Base-by-base conservation (phyloP, 2,797 vertebrate genomes). In the Centroberyx gerrardi region DNA sequence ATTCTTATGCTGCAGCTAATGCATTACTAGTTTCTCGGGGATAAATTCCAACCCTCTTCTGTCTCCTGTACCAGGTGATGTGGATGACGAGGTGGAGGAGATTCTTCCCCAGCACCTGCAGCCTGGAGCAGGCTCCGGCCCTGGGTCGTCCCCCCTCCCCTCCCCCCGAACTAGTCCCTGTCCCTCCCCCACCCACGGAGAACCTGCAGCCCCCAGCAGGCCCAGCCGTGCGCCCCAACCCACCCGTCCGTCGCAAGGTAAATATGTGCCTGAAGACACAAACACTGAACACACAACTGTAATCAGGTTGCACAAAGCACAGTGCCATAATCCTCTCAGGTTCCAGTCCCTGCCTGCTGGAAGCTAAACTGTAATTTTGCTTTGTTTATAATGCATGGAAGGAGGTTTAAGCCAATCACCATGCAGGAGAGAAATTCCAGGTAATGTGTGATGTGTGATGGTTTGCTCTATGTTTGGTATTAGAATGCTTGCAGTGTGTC, bases 51-150 rank as follows among this genome's bases (percentile, higher is more conserved):
- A 14, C 1, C 2, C 18, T 68, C 36, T 28, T 36, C 33, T 28
- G 22, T 52, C 9, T 74, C 17, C 7, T 73, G 2, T 76, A 22
- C 14, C 62, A 99, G 98, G 98, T 69, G 98, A 99, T 4, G 92
- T 99, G 0, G 98, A 99, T 15, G 98, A 99, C 6, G 98, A 99
- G 89, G 94, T 98, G 28, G 98, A 99, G 75, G 97, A 98, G 76
- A 97, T 99, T 67, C 95, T 99, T 60, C 97, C 97, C 31, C 98
- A 99, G 92, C 97, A 99, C 88, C 92, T 99, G 2, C 97, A 99
- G 90, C 97, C 96, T 0, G 88, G 94, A 3, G 90, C 94, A 0
- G 89, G 96, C 29, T 93, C 94, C 0, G 96, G 95, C 54, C 91
- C 95, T 0, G 96, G 96, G 44, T 86, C 95, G 0, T 99, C 98